phyloP scores from a whole-genome alignment of 1,140 invertebrate species.

The Drosophila gunungcola region DNA sequence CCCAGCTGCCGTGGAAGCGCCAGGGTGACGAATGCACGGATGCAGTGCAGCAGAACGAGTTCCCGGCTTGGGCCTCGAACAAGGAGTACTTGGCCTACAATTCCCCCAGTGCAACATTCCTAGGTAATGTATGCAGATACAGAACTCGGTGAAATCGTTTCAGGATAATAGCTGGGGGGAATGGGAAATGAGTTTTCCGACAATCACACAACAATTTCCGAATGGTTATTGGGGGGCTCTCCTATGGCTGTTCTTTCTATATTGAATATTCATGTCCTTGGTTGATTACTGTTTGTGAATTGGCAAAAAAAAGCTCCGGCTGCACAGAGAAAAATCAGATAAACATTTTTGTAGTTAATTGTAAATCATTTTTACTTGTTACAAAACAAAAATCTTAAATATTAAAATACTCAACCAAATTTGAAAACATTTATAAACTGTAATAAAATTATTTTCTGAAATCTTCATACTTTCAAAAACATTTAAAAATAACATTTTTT shows the following conservation, averaged over 20 bases:
- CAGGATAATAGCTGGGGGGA: background rate
- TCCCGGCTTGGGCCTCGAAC: conserved; percentile 96
- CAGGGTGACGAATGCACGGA: conserved; percentile 89
- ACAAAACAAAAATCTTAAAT: too few species aligned
- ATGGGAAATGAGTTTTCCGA: background rate
- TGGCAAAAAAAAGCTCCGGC: conserved; percentile 1
- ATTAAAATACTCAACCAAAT: too few species aligned
- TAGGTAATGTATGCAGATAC: conserved; percentile 87
- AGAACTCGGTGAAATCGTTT: background rate
- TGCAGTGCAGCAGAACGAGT: conserved; percentile 93
- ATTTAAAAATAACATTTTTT: background rate
- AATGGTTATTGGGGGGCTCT: conserved; percentile 17
- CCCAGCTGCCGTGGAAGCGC: conserved; percentile 95
- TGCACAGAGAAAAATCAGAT: conserved; percentile 6
- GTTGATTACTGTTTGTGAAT: conserved; percentile 45
- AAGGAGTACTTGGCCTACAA: conserved; percentile 96
- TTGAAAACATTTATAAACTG: too few species aligned
- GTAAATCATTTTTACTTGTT: too few species aligned
- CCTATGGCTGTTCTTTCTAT: conserved; percentile 11
- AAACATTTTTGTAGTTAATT: too few species aligned
- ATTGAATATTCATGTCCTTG: conserved; percentile 29
- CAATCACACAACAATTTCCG: conserved; percentile 38
- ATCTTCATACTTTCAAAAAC: accelerated
- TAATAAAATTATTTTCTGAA: too few species aligned
- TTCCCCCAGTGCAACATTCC: conserved; percentile 95